Evolutionary conservation across 2,888 invertebrate species (phyloP).

Genomic region (Drosophila anomalata): DNA sequence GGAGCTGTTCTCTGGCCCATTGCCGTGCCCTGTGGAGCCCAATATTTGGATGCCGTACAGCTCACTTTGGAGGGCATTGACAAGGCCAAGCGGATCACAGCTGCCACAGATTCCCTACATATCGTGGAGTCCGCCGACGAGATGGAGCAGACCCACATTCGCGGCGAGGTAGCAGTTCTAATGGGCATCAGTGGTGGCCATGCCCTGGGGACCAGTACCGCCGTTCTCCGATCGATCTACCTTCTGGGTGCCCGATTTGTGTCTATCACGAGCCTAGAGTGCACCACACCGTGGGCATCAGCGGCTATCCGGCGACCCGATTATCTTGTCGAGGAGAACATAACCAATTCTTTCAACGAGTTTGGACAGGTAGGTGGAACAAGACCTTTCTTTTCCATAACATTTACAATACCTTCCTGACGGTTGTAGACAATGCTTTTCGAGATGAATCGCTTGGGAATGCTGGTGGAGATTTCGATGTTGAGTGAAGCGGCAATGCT

Average conservation of each 20-base stretch:
- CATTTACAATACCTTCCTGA: neutral
- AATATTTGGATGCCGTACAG: slow-evolving; percentile 88
- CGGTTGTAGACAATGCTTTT: slow-evolving; percentile 85
- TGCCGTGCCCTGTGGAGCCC: slow-evolving; percentile 86
- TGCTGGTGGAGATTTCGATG: slow-evolving; percentile 88
- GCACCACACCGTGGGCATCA: slow-evolving; percentile 88
- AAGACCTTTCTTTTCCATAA: neutral
- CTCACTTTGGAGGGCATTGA: slow-evolving; percentile 88
- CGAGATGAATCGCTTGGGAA: slow-evolving; percentile 89
- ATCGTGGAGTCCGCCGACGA: slow-evolving; percentile 86
- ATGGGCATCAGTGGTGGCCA: slow-evolving; percentile 89
- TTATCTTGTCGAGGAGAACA: slow-evolving; percentile 81
- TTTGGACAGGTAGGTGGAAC: slow-evolving; percentile 83
- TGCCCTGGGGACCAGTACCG: slow-evolving; percentile 88
- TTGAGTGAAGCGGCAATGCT: slow-evolving; percentile 87
- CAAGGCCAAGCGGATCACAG: slow-evolving; percentile 86
- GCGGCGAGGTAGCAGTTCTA: slow-evolving; percentile 87
- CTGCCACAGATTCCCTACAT: slow-evolving; percentile 85
- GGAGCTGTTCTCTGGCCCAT: slow-evolving; percentile 84
- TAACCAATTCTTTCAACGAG: slow-evolving; percentile 82
- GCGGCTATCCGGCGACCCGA: slow-evolving; percentile 81
- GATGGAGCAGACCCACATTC: slow-evolving; percentile 86
- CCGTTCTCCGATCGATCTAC: slow-evolving; percentile 87
- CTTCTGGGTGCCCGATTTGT: slow-evolving; percentile 88
- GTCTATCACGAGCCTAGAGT: slow-evolving; percentile 87